phyloP scores from a whole-genome alignment of 2,888 invertebrate genomes.

The Ophioninae sp. region DNA sequence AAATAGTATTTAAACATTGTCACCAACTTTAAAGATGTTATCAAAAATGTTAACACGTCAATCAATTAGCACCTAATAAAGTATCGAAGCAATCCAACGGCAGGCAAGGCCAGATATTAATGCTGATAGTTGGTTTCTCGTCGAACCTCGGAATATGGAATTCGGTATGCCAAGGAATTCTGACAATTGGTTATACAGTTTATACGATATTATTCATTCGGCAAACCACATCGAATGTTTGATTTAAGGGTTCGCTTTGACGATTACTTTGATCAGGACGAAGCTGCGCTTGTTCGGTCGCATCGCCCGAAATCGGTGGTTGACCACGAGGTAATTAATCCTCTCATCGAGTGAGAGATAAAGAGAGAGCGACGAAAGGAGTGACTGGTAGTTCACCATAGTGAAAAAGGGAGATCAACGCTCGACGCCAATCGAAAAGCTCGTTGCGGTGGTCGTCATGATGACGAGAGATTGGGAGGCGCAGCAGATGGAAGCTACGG shows the following conservation, averaged over 20 bases:
- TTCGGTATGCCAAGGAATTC: background rate
- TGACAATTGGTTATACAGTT: constrained; percentile 9
- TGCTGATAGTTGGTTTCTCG: background rate
- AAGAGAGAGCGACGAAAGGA: constrained; percentile 6
- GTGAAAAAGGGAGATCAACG: constrained; percentile 7
- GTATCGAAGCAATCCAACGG: too few species aligned
- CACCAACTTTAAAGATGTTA: too few species aligned
- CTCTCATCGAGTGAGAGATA: constrained; percentile 47
- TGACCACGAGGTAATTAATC: constrained; percentile 53
- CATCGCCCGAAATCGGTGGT: constrained; percentile 25
- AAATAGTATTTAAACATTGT: too few species aligned
- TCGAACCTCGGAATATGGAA: background rate
- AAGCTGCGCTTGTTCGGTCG: constrained; percentile 51
- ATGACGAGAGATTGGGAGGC: constrained; percentile 43
- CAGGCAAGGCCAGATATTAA: too few species aligned
- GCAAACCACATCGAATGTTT: constrained; percentile 17
- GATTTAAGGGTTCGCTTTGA: constrained; percentile 46
- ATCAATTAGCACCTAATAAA: too few species aligned
- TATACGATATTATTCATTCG: constrained; percentile 14
- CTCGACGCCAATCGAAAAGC: constrained; percentile 40
- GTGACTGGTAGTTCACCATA: background rate
- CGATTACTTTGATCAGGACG: constrained; percentile 44
- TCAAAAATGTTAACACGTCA: too few species aligned
- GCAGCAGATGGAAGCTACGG: constrained; percentile 23
- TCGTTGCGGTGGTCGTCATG: constrained; percentile 41